Evolutionary conservation across 1,140 invertebrate genomes (phyloP).

Genomic region (Achroia grisella): DNA sequence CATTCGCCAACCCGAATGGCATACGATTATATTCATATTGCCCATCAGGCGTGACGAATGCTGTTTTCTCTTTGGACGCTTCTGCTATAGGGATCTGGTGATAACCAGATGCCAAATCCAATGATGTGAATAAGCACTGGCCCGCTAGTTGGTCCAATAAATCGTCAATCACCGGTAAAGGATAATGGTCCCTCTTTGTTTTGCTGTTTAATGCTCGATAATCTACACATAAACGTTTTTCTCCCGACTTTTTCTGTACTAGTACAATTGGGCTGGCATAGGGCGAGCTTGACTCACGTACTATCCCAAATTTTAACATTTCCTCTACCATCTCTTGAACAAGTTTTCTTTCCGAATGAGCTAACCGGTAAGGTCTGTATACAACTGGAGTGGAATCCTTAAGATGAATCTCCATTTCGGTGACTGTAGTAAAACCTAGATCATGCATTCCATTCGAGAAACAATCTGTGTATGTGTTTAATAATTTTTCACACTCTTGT

Average conservation of each 20-base stretch:
- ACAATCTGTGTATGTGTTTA: neutral
- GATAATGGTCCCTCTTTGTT: neutral
- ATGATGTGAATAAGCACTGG: neutral
- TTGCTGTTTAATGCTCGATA: constrained; percentile 1
- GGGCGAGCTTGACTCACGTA: neutral
- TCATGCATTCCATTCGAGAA: neutral
- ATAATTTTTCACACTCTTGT: neutral
- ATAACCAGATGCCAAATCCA: too few species aligned
- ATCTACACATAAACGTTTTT: neutral
- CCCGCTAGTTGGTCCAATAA: neutral
- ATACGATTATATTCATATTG: too few species aligned
- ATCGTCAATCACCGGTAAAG: neutral
- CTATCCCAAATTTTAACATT: neutral
- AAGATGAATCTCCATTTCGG: neutral
- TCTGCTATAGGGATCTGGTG: neutral
- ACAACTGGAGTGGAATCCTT: neutral
- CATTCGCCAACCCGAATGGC: neutral
- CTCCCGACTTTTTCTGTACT: neutral
- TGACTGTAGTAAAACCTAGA: neutral
- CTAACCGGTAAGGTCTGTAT: neutral
- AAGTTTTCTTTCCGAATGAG: neutral
- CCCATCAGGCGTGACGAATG: too few species aligned
- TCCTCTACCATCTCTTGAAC: neutral
- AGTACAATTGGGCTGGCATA: neutral
- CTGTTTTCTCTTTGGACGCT: neutral